phyloP scores from a whole-genome alignment of 2,888 invertebrate genomes.

The Netelia inedita region DNA sequence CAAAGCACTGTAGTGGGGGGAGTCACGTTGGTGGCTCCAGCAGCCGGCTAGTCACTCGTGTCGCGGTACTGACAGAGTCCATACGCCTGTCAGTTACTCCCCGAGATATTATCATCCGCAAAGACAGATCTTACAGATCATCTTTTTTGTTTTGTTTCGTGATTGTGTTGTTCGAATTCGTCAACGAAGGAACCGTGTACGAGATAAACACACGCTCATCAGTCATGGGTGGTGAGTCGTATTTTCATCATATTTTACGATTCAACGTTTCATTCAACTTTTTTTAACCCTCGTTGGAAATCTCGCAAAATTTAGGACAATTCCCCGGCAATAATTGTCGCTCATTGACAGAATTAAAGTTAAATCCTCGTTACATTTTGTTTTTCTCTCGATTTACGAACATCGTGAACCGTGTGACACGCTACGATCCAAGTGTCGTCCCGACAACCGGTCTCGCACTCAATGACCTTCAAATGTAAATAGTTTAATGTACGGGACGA shows the following conservation, averaged over 20 bases:
- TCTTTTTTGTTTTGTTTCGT: conserved; percentile 50
- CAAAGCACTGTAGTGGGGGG: background rate
- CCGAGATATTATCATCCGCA: background rate
- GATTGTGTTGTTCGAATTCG: conserved; percentile 60
- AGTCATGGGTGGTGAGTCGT: conserved; percentile 81
- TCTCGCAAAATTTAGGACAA: no score
- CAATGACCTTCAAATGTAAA: conserved; percentile 81
- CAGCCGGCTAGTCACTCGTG: conserved; percentile 76
- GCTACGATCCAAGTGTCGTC: conserved; percentile 38
- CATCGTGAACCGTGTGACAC: background rate
- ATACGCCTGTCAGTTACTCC: conserved; percentile 67
- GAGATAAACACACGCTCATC: conserved; percentile 58
- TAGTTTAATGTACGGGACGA: conserved; percentile 61
- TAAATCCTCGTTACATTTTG: background rate
- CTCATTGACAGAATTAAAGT: background rate
- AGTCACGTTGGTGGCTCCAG: conserved; percentile 40
- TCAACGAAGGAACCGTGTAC: conserved; percentile 24
- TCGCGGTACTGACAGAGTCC: conserved; percentile 77
- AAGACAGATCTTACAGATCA: conserved; percentile 15
- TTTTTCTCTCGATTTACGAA: background rate
- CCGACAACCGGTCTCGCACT: conserved; percentile 79
- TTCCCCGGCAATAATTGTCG: conserved; percentile 1
- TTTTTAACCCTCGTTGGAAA: background rate
- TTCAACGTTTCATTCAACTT: background rate
- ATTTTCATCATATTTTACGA: background rate